These are phyloP conservation scores for Eulemur albifrons DNA, from an alignment of 2,797 vertebrate genomes.

Conservation along the genomic window DNA sequence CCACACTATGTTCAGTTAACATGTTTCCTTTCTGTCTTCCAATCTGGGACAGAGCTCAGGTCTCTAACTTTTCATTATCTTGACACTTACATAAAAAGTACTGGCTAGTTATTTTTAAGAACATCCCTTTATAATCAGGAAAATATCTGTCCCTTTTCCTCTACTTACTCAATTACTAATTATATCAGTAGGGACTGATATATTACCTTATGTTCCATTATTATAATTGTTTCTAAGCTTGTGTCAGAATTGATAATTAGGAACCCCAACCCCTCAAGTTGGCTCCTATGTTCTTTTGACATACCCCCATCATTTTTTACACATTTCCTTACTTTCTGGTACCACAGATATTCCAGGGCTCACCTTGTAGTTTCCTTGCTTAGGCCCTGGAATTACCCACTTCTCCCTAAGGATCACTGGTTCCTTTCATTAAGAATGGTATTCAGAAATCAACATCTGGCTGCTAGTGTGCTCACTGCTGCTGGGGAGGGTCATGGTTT, in stretches of 20 bases:
- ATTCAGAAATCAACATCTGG: background rate
- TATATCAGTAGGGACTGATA: background rate
- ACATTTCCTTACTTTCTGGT: background rate
- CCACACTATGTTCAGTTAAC: background rate
- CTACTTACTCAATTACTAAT: background rate
- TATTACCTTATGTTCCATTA: background rate
- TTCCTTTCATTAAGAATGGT: background rate
- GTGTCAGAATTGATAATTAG: background rate
- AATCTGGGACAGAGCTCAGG: background rate
- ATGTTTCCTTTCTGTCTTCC: background rate
- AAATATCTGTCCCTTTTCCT: background rate
- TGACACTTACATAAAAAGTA: background rate
- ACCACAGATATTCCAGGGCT: background rate
- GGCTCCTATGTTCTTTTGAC: background rate
- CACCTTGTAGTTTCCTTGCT: background rate
- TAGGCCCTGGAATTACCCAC: background rate
- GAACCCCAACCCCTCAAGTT: background rate
- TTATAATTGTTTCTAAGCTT: background rate
- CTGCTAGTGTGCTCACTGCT: background rate
- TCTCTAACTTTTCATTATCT: background rate
- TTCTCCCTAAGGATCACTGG: background rate
- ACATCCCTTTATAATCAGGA: background rate
- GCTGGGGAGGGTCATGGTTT: background rate
- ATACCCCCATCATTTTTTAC: background rate
- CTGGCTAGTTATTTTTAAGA: background rate